Base-by-base conservation (phyloP, 2,888 invertebrate species). In the Athalia rosae region DNA sequence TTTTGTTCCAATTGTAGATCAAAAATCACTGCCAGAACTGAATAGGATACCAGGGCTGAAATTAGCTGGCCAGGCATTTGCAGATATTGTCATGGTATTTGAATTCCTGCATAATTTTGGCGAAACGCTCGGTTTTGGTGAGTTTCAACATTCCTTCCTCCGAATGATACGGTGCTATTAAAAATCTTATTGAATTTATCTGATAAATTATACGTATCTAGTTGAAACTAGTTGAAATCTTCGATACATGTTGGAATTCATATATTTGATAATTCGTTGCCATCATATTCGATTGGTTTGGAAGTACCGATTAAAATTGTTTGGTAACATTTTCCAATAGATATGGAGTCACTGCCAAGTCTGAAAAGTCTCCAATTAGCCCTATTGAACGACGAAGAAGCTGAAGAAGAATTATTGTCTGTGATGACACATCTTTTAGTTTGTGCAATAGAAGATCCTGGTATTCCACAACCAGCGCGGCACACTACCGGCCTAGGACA, bases 81-180 rank as follows among this genome's bases (percentile, higher is more conserved):
- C 97, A 0, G 97, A 99, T 90, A 92, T 96, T 62, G 91, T 99
- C 41, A 98, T 99, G 95, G 95, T 97, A n/a, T 96, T 96, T 87
- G 99, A 99, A 91, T 99, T 99, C 89, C 92, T 99, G 82, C 96
- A 98, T 86, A 99, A 98, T 91, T 99, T 99, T 88, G 97, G 97
- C 73, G 97, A 97, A 90, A 97, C 97, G 0, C 92, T 99, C 1
- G 98, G 98, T 76, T 97, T 99, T 86, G 96, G 96, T 97, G 87
- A 93, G 94, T 88, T 7, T 74, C 48, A 69, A 64, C 56, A 3
- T 66, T 47, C n/a, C 53, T 59, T 58, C 58, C 15, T 64, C 62
- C 15, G 6, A 66, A 67, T 58, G 1, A 53, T 59, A 63, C 43
- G 9, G 41, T 79, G 53, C 0, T 48, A 4, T n/a, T 28, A 15